Evolutionary conservation across 2,888 invertebrate genomes (phyloP).

Genomic region (Gisinianus flammeolus): DNA sequence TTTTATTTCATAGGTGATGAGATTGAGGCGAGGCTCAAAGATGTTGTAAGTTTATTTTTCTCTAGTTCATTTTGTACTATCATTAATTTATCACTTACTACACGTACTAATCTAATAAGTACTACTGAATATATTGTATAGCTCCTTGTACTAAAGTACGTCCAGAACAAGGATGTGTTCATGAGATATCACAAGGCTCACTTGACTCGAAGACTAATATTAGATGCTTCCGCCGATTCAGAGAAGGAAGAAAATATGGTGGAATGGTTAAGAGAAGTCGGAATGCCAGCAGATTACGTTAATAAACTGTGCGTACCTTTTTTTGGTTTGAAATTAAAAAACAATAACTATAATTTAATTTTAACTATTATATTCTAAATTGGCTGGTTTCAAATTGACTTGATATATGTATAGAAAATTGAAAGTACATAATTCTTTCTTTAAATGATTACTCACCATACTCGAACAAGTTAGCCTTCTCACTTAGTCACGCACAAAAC

Average conservation of each 20-base stretch:
- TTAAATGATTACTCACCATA: too few species aligned
- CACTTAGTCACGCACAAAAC: too few species aligned
- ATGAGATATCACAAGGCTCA: conserved; percentile 99
- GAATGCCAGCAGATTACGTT: conserved; percentile 99
- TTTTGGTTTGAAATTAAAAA: too few species aligned
- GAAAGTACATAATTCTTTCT: too few species aligned
- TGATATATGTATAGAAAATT: too few species aligned
- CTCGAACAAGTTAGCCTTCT: too few species aligned
- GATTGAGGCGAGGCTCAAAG: conserved; percentile 89
- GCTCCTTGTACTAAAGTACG: conserved; percentile 95
- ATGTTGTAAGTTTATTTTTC: conserved; percentile 71
- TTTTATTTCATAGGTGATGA: conserved; percentile 82
- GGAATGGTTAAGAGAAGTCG: conserved; percentile 77
- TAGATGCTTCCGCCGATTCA: conserved; percentile 97
- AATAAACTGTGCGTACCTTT: conserved; percentile 81
- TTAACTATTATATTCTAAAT: too few species aligned
- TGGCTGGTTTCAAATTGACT: too few species aligned
- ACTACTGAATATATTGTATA: conserved; percentile 58
- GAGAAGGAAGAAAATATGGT: conserved; percentile 99
- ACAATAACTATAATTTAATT: too few species aligned
- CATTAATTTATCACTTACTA: background rate
- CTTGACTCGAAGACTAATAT: conserved; percentile 90
- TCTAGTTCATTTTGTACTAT: background rate
- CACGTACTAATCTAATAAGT: too few species aligned
- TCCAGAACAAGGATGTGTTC: conserved; percentile 99